phyloP scores from a whole-genome alignment of 2,888 invertebrate genomes.

The Perizoma affinitatum region DNA sequence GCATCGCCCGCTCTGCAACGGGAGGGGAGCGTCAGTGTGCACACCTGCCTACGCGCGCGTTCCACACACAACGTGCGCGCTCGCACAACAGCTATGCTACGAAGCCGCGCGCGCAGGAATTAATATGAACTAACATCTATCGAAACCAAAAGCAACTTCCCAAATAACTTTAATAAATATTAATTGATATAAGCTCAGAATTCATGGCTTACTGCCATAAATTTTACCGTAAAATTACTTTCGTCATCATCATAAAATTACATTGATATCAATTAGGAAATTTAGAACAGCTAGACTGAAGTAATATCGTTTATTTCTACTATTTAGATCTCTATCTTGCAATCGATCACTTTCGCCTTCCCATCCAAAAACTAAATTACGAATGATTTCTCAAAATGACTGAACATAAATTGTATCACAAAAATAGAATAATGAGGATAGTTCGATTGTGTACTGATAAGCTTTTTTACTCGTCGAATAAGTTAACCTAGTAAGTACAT shows the following conservation, averaged over 20 bases:
- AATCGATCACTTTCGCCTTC: slow-evolving; percentile 51
- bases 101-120: slow-evolving; percentile 32
- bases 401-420: slow-evolving; percentile 44
- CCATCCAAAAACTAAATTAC: slow-evolving; percentile 28
- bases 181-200: too few species aligned
- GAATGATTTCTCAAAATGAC: slow-evolving; percentile 54
- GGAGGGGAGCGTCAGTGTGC: slow-evolving; percentile 70
- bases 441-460: slow-evolving; percentile 47
- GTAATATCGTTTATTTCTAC: slow-evolving; percentile 32
- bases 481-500: too few species aligned
- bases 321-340: slow-evolving; percentile 55
- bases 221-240: too few species aligned
- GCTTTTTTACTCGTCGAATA: slow-evolving; percentile 15
- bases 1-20: slow-evolving; percentile 82
- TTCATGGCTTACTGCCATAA: too few species aligned
- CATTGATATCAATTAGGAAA: slow-evolving; percentile 28
- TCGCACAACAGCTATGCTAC: slow-evolving; percentile 28
- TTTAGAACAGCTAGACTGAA: slow-evolving; percentile 18
- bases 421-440: slow-evolving; percentile 51
- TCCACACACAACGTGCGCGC: slow-evolving; percentile 52
- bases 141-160: slow-evolving; percentile 52
- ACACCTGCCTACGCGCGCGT: slow-evolving; percentile 72
- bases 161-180: slow-evolving; percentile 17
- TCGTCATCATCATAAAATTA: neutral
- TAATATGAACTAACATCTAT: slow-evolving; percentile 17